Base-by-base conservation (phyloP, 35 echinoderm and acorn worm genomes). In the Hemicentrotus pulcherrimus region DNA sequence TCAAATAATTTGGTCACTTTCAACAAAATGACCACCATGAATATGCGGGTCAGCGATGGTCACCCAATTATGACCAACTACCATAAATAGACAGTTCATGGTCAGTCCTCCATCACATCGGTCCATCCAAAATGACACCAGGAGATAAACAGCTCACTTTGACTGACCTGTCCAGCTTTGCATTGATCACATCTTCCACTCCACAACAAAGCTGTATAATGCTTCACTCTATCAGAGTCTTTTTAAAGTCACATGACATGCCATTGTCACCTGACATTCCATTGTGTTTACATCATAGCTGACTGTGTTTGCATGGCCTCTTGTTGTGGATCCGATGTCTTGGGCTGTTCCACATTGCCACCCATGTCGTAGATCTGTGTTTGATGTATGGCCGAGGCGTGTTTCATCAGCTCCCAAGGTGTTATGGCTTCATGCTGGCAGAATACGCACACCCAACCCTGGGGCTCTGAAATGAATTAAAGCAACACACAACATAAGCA, bases 331-430 rank as follows among this genome's bases (percentile, higher is more conserved):
- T 58, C 91, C n/a, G n/a, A 31, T 47, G 91, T 58, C 91, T 93
- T 47, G 91, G 91, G 91, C 28, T 93, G 91, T 47, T 93, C 91
- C 4, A 93, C 46, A 6, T 46, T 33, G 46, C 91, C 91, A 18
- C 91, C 91, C 91, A 93, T 93, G 91, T 93, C 91, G 60, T 97
- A 97, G 94, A 97, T 97, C 94, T 97, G 96, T 7, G 96, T 97
- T 86, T 97, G 96, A 65, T 97, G 96, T 33, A 88, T 71, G 88
- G 95, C 86, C 0, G 96, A 95, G 14, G 96, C 96, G 47, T 97
- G 96, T 61, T 97, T 97, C 96, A 97, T 97, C 94, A 97, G 61
- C 91, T 97, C 96, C 96, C 96, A 97, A 18, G 96, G 48, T 32
- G 96, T 94, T 28, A 78, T 78, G 32, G 96, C 95, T 86, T 95